phyloP scores from a whole-genome alignment of 2,113 vertebrate genomes.

The Perca flavescens region DNA sequence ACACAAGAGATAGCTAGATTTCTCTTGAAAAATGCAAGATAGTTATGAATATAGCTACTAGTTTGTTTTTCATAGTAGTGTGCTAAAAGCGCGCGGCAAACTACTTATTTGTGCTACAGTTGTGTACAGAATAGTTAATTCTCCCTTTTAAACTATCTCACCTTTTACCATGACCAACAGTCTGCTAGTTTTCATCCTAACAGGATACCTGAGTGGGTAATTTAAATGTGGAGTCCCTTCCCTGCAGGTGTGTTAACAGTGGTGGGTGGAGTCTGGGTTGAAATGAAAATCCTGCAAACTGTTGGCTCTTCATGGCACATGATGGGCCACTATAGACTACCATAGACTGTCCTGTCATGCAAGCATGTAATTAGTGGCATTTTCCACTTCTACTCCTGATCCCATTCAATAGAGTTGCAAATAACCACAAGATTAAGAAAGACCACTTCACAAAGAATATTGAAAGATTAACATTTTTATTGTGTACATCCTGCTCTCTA shows the following conservation, averaged over 20 bases:
- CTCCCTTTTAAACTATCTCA: background rate
- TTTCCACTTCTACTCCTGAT: background rate
- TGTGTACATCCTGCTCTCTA: background rate
- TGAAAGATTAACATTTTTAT: background rate
- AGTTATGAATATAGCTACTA: background rate
- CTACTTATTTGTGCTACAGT: background rate
- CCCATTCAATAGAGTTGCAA: background rate
- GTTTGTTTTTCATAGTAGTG: background rate
- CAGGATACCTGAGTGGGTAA: background rate
- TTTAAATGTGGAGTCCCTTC: slow-evolving; percentile 2
- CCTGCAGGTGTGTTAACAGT: slow-evolving; percentile 2
- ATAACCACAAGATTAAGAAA: background rate
- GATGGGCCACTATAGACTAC: background rate
- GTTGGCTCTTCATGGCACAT: background rate
- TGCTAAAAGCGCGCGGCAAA: background rate
- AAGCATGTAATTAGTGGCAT: background rate
- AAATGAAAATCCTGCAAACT: background rate
- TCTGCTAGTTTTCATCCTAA: background rate
- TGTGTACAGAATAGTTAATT: background rate
- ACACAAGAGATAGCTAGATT: background rate
- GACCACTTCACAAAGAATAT: background rate
- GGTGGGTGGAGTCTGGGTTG: slow-evolving; percentile 37
- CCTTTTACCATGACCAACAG: background rate
- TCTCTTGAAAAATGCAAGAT: too few relatives aligned
- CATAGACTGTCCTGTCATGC: background rate